These are phyloP conservation scores for Sphinx pinastri DNA, from an alignment of 2,888 invertebrate genomes.

Conservation along the genomic window DNA sequence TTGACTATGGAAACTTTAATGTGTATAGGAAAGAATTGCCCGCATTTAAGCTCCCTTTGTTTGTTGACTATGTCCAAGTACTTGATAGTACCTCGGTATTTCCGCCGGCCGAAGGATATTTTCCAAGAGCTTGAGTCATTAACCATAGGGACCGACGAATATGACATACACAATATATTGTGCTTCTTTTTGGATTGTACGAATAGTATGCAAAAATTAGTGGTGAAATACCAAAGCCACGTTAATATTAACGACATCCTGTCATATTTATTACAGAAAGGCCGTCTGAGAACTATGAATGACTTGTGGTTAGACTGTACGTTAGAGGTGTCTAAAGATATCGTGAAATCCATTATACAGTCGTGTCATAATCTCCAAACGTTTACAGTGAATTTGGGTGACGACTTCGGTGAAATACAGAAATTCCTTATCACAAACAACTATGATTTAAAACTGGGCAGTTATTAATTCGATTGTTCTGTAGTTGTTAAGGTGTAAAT, in stretches of 20 bases:
- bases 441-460: conserved; percentile 73
- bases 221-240: conserved; percentile 74
- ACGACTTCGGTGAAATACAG: conserved; percentile 64
- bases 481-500: conserved; percentile 45
- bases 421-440: conserved; percentile 71
- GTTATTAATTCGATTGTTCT: conserved; percentile 58
- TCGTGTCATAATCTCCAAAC: conserved; percentile 64
- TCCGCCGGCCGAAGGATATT: conserved; percentile 58
- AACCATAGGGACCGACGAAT: conserved; percentile 74
- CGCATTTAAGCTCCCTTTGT: conserved; percentile 69
- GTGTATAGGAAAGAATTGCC: conserved; percentile 69
- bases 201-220: conserved; percentile 64
- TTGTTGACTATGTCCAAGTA: conserved; percentile 73
- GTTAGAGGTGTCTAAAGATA: conserved; percentile 68
- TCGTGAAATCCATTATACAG: conserved; percentile 68
- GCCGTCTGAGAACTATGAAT: conserved; percentile 63
- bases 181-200: conserved; percentile 71
- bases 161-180: conserved; percentile 67
- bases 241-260: conserved; percentile 67
- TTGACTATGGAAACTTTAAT: conserved; percentile 69
- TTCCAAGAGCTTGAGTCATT: conserved; percentile 66
- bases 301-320: conserved; percentile 78
- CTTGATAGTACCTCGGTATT: conserved; percentile 66
- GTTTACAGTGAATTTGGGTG: conserved; percentile 69
- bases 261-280: conserved; percentile 62